These are phyloP conservation scores for Alauda arvensis DNA, from an alignment of 2,797 vertebrate genomes.

Conservation along the genomic window DNA sequence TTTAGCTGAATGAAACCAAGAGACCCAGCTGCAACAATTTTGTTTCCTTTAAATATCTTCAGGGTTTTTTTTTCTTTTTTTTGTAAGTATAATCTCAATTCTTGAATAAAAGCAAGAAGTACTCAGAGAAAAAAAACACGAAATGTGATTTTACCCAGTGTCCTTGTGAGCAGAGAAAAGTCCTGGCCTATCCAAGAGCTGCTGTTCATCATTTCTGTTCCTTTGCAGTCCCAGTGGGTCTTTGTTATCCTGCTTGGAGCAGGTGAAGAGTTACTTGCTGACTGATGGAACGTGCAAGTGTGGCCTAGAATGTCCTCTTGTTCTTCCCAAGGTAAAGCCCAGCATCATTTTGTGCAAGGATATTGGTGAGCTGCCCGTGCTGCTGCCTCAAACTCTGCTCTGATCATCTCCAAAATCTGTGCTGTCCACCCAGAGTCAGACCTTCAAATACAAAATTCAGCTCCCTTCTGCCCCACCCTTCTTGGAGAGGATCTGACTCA, in stretches of 20 bases:
- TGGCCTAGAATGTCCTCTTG: slow-evolving; percentile 96
- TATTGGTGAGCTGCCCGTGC: neutral
- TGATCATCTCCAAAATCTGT: neutral
- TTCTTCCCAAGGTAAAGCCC: slow-evolving; percentile 91
- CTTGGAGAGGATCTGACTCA: neutral
- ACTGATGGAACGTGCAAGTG: slow-evolving; percentile 98
- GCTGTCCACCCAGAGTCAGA: neutral
- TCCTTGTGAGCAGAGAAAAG: neutral
- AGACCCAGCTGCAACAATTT: neutral
- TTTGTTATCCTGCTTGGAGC: slow-evolving; percentile 94
- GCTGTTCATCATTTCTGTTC: slow-evolving; percentile 54
- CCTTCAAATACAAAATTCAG: neutral
- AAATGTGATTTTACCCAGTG: neutral
- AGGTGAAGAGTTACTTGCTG: slow-evolving; percentile 97
- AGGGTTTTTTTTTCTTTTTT: neutral
- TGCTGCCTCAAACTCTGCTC: neutral
- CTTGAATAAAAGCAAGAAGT: slow-evolving; percentile 19
- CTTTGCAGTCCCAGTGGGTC: slow-evolving; percentile 94
- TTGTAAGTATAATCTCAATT: neutral
- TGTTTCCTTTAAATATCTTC: neutral
- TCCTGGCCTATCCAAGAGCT: slow-evolving; percentile 44
- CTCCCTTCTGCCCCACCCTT: neutral
- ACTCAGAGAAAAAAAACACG: neutral
- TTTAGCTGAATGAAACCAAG: neutral
- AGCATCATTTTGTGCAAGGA: neutral